phyloP scores from a whole-genome alignment of 2,888 invertebrate species.

The Lapara coniferarum region DNA sequence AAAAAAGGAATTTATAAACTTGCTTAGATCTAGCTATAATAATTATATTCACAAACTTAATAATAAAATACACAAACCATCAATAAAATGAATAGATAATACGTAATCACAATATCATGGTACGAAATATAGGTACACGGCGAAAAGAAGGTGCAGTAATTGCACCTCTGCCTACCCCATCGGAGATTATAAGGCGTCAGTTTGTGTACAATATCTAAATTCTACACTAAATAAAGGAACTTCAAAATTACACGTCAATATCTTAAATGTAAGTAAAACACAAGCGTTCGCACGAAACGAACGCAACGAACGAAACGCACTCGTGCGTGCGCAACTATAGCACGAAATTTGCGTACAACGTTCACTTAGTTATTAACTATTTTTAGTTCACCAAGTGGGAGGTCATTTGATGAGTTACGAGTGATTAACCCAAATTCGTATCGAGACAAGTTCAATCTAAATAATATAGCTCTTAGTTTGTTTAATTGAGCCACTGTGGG shows the following conservation, averaged over 20 bases:
- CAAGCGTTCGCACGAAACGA: background rate
- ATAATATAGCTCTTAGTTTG: constrained; percentile 7
- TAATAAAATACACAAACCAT: too few species aligned
- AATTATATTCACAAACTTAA: too few species aligned
- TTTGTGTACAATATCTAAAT: too few species aligned
- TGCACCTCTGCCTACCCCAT: too few species aligned
- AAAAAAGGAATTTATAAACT: too few species aligned
- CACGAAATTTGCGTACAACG: constrained; percentile 47
- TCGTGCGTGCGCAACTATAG: background rate
- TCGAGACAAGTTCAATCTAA: constrained; percentile 29
- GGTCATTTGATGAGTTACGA: constrained; percentile 48
- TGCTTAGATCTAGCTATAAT: too few species aligned
- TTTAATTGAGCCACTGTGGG: background rate
- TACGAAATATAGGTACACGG: too few species aligned
- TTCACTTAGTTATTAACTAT: constrained; percentile 48
- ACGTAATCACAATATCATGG: too few species aligned
- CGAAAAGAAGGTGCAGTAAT: too few species aligned
- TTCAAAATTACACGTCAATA: background rate
- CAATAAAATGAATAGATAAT: too few species aligned
- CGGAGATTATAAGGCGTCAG: too few species aligned
- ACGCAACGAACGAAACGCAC: background rate
- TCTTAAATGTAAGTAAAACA: background rate
- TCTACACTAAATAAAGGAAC: too few species aligned
- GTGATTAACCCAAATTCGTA: constrained; percentile 57
- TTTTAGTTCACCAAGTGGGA: constrained; percentile 53